Base-by-base conservation (phyloP, 2,113 vertebrate species). In the Zosterops lateralis region DNA sequence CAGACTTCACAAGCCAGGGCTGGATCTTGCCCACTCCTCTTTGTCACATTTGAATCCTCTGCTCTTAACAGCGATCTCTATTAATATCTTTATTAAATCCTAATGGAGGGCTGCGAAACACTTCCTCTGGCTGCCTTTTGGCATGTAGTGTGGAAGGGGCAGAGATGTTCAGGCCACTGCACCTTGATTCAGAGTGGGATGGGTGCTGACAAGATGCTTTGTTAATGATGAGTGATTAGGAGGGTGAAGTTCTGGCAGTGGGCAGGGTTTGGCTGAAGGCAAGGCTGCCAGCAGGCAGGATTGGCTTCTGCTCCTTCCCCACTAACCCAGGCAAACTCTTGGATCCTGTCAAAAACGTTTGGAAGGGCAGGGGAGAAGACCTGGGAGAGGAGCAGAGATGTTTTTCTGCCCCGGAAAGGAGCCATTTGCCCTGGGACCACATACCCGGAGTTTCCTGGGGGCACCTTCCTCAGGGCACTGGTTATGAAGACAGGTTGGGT, bases 391-490 rank as follows among this genome's bases (percentile, higher is more conserved):
- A 85, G n/a, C 66, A 34, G 36, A 67, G 66, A 50, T 1, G 3
- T 42, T 86, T 19, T 87, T 28, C 75, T 44, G 10, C 22, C 44
- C 22, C 6, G 44, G 29, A 82, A 84, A 50, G 53, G 61, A 75
- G 10, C 15, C 7, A 1, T 73, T 57, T 6, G 1, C 28, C n/a
- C 28, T 1, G 1, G 44, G 29, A 20, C 11, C 32, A 42, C 4
- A 3, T 7, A 34, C 10, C 36, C 58, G n/a, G 48, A 68, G 20
- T 56, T 8, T 1, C 7, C 19, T 66, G 36, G 10, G 51, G 48
- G n/a, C 28, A n/a, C 24, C 31, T 36, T 54, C n/a, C 45, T 61
- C 10, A 5, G n/a, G 21, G 24, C 9, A 3, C 31, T 48, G 61
- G 26, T 44, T 32, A 28, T 53, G 3, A 68, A 18, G 53, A 51